Percentiles rank a stretch among this genome's conserved stretches.
These are phyloP conservation scores for Poeciliopsis paucimaculata DNA, from an alignment of 2,797 vertebrate genomes.

Conservation along the genomic window DNA sequence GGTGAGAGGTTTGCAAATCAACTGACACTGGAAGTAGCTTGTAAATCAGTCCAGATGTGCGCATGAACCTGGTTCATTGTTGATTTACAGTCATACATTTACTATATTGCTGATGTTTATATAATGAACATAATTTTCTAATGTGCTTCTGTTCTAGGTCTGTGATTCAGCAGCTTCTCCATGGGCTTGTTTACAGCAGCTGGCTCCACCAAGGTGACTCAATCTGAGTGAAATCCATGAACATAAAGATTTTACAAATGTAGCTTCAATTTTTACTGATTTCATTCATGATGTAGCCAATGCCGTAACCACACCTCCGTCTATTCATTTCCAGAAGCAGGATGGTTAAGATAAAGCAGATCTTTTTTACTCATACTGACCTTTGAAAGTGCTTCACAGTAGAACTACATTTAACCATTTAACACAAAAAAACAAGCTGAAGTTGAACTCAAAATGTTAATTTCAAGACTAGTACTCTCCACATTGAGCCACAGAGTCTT, in stretches of 20 bases:
- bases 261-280: neutral
- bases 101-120: constrained; percentile 27
- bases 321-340: neutral
- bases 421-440: neutral
- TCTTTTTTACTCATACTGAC: neutral
- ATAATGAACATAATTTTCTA: constrained; percentile 16
- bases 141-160: constrained; percentile 83
- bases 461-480: neutral
- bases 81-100: constrained; percentile 15
- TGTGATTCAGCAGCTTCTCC: constrained; percentile 91
- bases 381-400: neutral
- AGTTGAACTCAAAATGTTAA: neutral
- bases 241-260: neutral
- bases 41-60: constrained; percentile 8
- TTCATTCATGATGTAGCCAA: neutral
- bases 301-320: neutral
- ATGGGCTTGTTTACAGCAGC: constrained; percentile 89
- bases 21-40: constrained; percentile 12
- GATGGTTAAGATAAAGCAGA: neutral
- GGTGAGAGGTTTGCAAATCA: constrained; percentile 80
- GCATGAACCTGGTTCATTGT: neutral
- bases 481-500: neutral
- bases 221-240: neutral
- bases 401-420: neutral
- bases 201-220: constrained; percentile 90